Percentiles rank a stretch among this genome's conserved stretches.
Evolutionary conservation across 2,797 vertebrate species (phyloP).

Genomic region (Buphagus erythrorhynchus): DNA sequence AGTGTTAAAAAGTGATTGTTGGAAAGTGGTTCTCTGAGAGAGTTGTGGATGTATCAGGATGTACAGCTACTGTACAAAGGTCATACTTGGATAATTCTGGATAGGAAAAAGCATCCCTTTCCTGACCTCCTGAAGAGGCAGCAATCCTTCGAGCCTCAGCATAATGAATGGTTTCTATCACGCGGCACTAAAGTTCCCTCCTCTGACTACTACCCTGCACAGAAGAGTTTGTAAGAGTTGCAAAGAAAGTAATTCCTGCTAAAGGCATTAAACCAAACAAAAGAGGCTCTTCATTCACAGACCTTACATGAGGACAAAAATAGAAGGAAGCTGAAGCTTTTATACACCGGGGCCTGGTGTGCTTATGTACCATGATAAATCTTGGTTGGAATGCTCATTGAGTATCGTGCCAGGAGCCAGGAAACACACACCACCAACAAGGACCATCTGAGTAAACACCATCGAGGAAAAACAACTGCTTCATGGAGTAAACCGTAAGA

Average conservation of each 20-base stretch:
- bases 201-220: slow-evolving; percentile 65
- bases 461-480: slow-evolving; percentile 80
- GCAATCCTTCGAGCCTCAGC: slow-evolving; percentile 81
- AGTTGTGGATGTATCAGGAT: slow-evolving; percentile 77
- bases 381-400: slow-evolving; percentile 89
- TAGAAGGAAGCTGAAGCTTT: slow-evolving; percentile 78
- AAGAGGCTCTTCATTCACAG: slow-evolving; percentile 81
- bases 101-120: slow-evolving; percentile 59
- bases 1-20: slow-evolving; percentile 50
- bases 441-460: slow-evolving; percentile 86
- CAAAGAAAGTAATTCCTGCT: slow-evolving; percentile 85
- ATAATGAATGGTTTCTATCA: slow-evolving; percentile 88
- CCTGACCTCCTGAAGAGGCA: slow-evolving; percentile 70
- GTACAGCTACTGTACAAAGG: slow-evolving; percentile 70
- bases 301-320: slow-evolving; percentile 65
- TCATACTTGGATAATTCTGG: slow-evolving; percentile 76
- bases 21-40: slow-evolving; percentile 64
- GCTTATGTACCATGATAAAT: slow-evolving; percentile 89
- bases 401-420: slow-evolving; percentile 79
- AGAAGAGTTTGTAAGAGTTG: slow-evolving; percentile 83
- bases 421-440: slow-evolving; percentile 83
- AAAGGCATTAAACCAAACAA: slow-evolving; percentile 84
- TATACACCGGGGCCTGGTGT: slow-evolving; percentile 75
- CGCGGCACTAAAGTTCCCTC: slow-evolving; percentile 80
- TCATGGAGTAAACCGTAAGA: slow-evolving; percentile 76